Conservation (phyloP, 2,888 invertebrate genomes). For the Biston betularia region DNA sequence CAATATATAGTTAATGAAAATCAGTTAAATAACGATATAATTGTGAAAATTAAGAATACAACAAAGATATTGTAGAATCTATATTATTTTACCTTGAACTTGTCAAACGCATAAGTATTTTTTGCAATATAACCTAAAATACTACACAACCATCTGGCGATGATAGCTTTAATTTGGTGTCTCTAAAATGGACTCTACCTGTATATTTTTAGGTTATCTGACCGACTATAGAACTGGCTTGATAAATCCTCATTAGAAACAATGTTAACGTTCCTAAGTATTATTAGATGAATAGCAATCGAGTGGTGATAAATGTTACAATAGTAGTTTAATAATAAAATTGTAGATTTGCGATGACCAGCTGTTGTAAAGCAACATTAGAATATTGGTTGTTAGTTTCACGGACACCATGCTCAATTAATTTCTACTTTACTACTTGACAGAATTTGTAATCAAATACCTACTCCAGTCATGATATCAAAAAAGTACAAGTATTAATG, state of each 20-base stretch:
- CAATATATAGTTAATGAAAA: not conserved
- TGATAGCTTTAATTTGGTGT: conserved; percentile 7
- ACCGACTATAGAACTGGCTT: not conserved
- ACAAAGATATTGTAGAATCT: not conserved
- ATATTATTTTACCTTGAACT: not conserved
- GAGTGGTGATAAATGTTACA: not conserved
- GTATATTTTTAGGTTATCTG: conserved; percentile 31
- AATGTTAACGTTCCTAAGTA: not conserved
- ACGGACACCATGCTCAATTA: not conserved
- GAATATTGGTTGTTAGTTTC: not conserved
- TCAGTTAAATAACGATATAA: not conserved
- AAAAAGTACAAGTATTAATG: not conserved
- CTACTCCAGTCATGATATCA: too few relatives aligned
- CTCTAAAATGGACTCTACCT: conserved; percentile 2
- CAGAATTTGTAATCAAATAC: not conserved
- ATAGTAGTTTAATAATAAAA: conserved; percentile 7
- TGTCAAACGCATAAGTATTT: not conserved
- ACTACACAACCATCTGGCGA: not conserved
- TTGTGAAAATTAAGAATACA: not conserved
- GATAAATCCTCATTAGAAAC: not conserved
- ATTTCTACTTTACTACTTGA: not conserved
- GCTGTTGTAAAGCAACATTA: conserved; percentile 16
- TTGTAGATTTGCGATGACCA: conserved; percentile 10
- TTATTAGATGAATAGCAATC: not conserved
- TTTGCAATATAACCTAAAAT: too few relatives aligned